Conservation (phyloP, 2,888 invertebrate species). For the Aphrophora alni region DNA sequence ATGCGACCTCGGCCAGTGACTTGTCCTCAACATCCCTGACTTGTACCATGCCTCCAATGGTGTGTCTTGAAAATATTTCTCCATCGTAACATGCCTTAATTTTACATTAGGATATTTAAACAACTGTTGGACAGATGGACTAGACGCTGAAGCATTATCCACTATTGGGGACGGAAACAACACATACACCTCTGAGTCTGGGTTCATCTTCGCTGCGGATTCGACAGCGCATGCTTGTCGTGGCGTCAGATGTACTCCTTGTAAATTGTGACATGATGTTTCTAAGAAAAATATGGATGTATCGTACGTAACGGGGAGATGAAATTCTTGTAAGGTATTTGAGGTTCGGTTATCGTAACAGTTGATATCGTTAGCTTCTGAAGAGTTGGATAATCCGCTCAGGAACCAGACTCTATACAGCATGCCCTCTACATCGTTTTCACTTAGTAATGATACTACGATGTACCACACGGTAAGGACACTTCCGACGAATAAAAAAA, state of each 20-base stretch:
- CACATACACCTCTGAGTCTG: conserved; percentile 61
- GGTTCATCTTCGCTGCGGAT: conserved; percentile 69
- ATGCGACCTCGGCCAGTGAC: conserved; percentile 65
- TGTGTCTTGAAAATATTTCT: conserved; percentile 57
- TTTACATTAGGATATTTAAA: conserved; percentile 38
- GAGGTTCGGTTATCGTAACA: conserved; percentile 33
- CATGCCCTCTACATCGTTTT: conserved; percentile 2
- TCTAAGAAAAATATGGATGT: conserved; percentile 71
- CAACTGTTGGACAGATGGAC: conserved; percentile 6
- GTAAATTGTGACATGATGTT: conserved; percentile 64
- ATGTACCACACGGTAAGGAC: neutral
- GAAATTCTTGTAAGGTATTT: neutral
- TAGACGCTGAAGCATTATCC: conserved; percentile 3
- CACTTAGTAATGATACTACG: neutral
- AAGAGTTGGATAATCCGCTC: conserved; percentile 14
- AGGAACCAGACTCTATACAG: conserved; percentile 21
- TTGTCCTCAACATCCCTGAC: conserved; percentile 60
- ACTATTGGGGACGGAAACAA: conserved; percentile 49
- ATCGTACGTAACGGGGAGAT: conserved; percentile 30
- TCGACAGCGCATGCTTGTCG: conserved; percentile 70
- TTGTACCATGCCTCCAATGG: conserved; percentile 65
- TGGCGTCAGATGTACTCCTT: neutral
- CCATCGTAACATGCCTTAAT: conserved; percentile 45
- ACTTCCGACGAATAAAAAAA: neutral
- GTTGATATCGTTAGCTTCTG: conserved; percentile 35